Evolutionary conservation across 2,888 invertebrate species (phyloP).

Genomic region (Latrodectus elegans): DNA sequence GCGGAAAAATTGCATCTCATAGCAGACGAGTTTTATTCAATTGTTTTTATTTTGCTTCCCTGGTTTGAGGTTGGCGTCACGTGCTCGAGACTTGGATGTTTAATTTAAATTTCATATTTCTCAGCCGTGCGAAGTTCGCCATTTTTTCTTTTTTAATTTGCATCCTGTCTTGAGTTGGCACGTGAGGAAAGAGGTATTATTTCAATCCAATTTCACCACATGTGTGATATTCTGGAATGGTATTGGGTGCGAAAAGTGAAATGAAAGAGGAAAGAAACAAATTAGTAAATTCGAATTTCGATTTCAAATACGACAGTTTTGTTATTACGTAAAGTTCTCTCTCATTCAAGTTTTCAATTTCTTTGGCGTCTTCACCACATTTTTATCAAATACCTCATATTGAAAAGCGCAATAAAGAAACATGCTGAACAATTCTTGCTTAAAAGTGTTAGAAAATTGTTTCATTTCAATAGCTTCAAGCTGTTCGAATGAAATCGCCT

Average conservation of each 20-base stretch:
- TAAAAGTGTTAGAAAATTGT: too few relatives aligned
- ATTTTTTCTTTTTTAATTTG: not conserved
- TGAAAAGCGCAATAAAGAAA: too few relatives aligned
- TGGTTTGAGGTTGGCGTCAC: not conserved
- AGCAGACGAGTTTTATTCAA: constrained; percentile 8
- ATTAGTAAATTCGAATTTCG: not conserved
- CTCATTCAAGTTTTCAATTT: too few relatives aligned
- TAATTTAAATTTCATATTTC: constrained; percentile 43
- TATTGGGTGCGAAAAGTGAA: not conserved
- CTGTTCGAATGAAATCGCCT: too few relatives aligned
- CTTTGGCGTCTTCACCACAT: too few relatives aligned
- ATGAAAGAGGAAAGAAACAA: not conserved
- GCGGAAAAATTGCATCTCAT: constrained; percentile 2
- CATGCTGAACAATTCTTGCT: too few relatives aligned
- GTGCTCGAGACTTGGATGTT: constrained; percentile 20
- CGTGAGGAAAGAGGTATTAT: not conserved
- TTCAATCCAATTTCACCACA: not conserved
- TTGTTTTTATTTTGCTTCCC: not conserved
- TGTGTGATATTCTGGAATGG: not conserved
- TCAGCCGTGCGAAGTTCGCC: not conserved
- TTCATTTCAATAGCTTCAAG: too few relatives aligned
- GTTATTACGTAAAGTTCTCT: too few relatives aligned
- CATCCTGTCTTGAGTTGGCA: not conserved
- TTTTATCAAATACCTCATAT: too few relatives aligned
- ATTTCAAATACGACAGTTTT: not conserved